These are phyloP conservation scores for Agonopterix heracliana DNA, from an alignment of 2,888 invertebrate species.

Conservation along the genomic window DNA sequence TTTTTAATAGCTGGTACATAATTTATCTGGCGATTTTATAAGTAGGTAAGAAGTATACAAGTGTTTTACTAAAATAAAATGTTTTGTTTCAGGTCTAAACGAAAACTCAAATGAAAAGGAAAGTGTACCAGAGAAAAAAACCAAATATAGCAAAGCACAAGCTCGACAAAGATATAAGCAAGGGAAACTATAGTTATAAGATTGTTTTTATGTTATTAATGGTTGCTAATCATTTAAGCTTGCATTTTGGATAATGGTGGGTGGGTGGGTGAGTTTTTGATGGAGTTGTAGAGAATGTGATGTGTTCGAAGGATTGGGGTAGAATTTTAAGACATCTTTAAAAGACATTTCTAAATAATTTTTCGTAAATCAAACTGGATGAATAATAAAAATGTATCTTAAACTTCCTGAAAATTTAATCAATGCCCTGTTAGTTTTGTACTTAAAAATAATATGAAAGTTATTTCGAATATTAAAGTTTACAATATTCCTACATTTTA, in stretches of 20 bases:
- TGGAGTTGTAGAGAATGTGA: not conserved
- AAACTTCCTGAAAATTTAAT: constrained; percentile 21
- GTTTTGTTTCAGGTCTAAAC: constrained; percentile 44
- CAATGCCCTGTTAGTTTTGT: constrained; percentile 5
- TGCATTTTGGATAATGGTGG: constrained; percentile 14
- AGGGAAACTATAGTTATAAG: constrained; percentile 77
- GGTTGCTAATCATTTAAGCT: constrained; percentile 20
- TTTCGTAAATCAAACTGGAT: not conserved
- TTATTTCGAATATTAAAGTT: constrained; percentile 5
- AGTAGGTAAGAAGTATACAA: too few relatives aligned
- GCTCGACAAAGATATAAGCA: constrained; percentile 85
- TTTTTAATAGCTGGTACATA: too few relatives aligned
- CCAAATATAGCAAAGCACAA: constrained; percentile 83
- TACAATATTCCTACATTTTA: constrained; percentile 8
- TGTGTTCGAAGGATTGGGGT: not conserved
- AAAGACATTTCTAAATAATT: not conserved
- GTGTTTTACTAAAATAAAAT: not conserved
- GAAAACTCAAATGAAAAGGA: constrained; percentile 42
- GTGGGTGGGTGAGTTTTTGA: too few relatives aligned
- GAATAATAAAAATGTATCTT: constrained; percentile 29
- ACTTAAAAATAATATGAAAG: constrained; percentile 10
- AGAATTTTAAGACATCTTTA: not conserved
- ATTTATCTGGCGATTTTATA: too few relatives aligned
- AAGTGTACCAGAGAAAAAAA: constrained; percentile 54
- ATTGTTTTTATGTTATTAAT: constrained; percentile 2